Base-by-base conservation (phyloP, 1,140 invertebrate genomes). In the Popillia japonica region DNA sequence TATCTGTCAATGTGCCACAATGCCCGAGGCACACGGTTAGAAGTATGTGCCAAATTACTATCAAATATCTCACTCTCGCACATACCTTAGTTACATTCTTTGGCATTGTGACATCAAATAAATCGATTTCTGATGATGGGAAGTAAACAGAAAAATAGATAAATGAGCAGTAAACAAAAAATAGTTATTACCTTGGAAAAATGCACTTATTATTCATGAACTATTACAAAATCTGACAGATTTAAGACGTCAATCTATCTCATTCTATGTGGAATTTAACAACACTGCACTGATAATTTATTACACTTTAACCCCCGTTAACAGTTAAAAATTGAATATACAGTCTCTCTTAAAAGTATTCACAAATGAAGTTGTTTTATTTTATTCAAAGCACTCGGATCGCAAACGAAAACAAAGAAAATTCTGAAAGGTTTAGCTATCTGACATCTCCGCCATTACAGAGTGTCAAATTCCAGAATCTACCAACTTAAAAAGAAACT, bases 401-500 rank as follows among this genome's bases (percentile, higher is more conserved):
- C 78, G 79, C 75, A 78, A 86, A 85, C 81, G 84, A 86, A 86
- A 86, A 86, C 85, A 86, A 86, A 86, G 85, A 85, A 86, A 85
- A 85, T 85, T 82, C 77, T 82, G 80, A 78, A 81, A 80, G 82
- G 83, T 85, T 85, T 83, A 86, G 84, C 82, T 84, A 82, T 83
- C 85, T 83, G 85, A 84, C 85, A 86, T 86, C 83, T 83, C 85
- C 83, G 85, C 85, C 85, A 86, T 86, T 85, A 84, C 80, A 80
- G 78, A 86, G 83, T 86, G 85, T 86, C 85, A 86, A 86, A 86
- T 86, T 86, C 85, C 85, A 83, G 82, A 84, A 80, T 77, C 79
- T 85, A 78, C 85, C 85, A 86, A 85, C 84, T 23, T 80, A 44
- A 55, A 17, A 34, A 11, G 11, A 11, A 68, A 68, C 27, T 68